Percentiles rank a stretch among this genome's conserved stretches.
Conservation (phyloP, 2,797 vertebrate species). For the Yasuhikotakia modesta region DNA sequence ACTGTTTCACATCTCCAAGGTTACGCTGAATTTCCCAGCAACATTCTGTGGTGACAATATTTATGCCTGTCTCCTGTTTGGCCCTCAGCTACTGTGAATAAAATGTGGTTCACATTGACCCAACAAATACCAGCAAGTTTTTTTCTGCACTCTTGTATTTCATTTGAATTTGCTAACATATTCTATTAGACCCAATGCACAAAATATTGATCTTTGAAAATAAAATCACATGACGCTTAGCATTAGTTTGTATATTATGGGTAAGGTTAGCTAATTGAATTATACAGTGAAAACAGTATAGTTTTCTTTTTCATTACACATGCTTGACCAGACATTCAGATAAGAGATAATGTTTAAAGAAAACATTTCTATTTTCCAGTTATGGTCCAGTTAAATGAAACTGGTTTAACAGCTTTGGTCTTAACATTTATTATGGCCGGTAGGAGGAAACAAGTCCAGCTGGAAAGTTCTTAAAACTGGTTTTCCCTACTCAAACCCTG, state of each 20-base stretch:
- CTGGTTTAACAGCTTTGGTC: neutral
- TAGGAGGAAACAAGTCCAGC: slow-evolving; percentile 42
- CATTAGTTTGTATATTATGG: neutral
- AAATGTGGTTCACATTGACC: neutral
- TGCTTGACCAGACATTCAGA: neutral
- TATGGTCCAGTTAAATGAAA: neutral
- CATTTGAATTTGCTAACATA: too few species aligned
- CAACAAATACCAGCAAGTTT: neutral
- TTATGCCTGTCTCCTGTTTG: neutral
- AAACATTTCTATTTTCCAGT: neutral
- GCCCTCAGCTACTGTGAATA: neutral
- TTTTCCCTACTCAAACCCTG: slow-evolving; percentile 25
- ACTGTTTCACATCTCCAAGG: neutral
- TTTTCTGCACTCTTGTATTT: too few species aligned
- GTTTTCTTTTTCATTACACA: neutral
- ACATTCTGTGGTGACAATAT: neutral
- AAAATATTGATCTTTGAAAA: too few species aligned
- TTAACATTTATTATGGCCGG: neutral
- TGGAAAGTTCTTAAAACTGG: slow-evolving; percentile 26
- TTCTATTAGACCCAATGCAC: too few species aligned
- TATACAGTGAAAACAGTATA: neutral
- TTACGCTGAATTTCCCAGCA: neutral
- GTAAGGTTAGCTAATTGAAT: neutral
- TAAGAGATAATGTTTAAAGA: neutral
- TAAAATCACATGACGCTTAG: too few species aligned